Evolutionary conservation across 2,113 vertebrate genomes (phyloP), one percentile per base, ranked within the genome.

Genomic region (Calidris pugnax): DNA sequence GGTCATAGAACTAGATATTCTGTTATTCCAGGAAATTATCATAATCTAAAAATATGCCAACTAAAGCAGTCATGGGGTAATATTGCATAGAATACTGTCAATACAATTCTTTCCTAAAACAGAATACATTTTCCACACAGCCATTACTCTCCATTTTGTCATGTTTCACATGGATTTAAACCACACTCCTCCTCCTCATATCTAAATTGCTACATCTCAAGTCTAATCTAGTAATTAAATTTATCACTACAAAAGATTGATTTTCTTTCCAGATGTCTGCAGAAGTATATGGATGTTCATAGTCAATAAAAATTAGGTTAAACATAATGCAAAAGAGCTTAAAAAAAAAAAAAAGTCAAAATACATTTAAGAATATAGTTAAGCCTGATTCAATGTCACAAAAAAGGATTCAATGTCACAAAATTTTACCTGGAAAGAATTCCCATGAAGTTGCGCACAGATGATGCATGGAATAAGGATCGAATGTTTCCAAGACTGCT

Each of bases 341-440:
- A 8, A 43, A 56, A 48, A 60, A 59, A 26, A 56, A 47, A 41
- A 41, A 19, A 74, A 43, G 32, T 32, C n/a, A 53, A 68, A 51
- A 59, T 39, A 55, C 43, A 83, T 24, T 60, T 41, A 82, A 51
- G 16, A 68, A 56, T 41, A 50, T 20, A 69, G 14, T 20, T 66
- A 82, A 93, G 64, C 50, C 85, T 24, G 9, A 20, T 35, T 37
- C 18, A 81, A 62, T 57, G 11, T 27, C 62, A 55, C 53, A 60
- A 72, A 79, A 21, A 60, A 69, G 20, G 83, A 20, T 51, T 51
- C 50, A 66, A n/a, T 51, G 28, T 12, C 50, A 51, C 26, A 12
- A 17, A 15, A 21, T 60, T 98, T 98, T 92, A 99, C 99, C 99
- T 98, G 78, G 99, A 99, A 60, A 99, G 96, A 93, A 99, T 98